Evolutionary conservation across 2,113 vertebrate genomes (phyloP).

Genomic region (Cephalopholis sonnerati): DNA sequence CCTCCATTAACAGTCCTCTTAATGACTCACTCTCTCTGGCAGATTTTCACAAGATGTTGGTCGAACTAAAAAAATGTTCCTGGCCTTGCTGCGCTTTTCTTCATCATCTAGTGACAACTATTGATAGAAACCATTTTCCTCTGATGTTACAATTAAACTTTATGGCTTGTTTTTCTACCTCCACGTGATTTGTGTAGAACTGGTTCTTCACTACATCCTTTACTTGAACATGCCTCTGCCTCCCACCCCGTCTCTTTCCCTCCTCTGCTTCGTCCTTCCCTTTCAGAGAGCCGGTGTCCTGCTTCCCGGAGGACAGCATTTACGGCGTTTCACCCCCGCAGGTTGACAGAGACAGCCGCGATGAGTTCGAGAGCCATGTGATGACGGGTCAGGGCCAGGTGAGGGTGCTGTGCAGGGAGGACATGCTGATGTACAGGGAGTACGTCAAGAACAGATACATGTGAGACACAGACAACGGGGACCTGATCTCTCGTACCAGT

Average conservation of each 20-base stretch:
- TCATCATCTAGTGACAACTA: neutral
- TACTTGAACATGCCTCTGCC: neutral
- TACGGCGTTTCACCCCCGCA: constrained; percentile 88
- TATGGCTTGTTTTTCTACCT: neutral
- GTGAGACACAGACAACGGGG: constrained; percentile 63
- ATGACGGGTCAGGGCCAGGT: constrained; percentile 88
- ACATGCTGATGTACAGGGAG: constrained; percentile 91
- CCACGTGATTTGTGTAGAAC: neutral
- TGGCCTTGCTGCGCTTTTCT: neutral
- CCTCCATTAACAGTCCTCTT: constrained; percentile 26
- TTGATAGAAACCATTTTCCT: no score
- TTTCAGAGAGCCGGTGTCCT: constrained; percentile 89
- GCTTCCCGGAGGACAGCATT: constrained; percentile 91
- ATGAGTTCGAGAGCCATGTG: constrained; percentile 92
- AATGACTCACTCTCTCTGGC: constrained; percentile 8
- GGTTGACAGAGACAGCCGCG: constrained; percentile 87
- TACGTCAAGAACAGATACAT: constrained; percentile 95
- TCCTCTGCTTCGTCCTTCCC: no score
- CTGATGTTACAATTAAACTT: no score
- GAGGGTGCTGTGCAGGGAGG: constrained; percentile 88
- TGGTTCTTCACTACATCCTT: neutral
- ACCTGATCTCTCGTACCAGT: neutral
- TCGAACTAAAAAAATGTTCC: constrained; percentile 14
- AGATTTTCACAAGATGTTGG: neutral
- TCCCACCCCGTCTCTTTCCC: neutral